These are phyloP conservation scores for Microhierax caerulescens DNA, from an alignment of 2,797 vertebrate genomes.

Conservation along the genomic window DNA sequence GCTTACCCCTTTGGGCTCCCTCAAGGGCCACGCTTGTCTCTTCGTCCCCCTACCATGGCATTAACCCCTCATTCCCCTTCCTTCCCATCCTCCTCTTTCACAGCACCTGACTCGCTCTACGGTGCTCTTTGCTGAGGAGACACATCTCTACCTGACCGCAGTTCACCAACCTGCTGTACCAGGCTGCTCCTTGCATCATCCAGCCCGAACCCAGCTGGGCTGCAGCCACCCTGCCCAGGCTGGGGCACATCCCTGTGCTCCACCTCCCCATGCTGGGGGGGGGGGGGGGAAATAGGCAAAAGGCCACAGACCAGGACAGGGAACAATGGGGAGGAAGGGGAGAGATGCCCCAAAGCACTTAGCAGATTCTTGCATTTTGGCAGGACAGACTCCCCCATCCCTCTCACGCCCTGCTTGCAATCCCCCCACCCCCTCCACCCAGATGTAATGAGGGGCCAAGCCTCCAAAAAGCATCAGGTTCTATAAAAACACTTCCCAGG, in stretches of 20 bases:
- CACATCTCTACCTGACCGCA: rapidly evolving
- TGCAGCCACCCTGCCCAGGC: neutral
- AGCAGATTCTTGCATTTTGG: neutral
- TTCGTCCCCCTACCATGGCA: too few relatives aligned
- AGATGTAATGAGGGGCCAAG: neutral
- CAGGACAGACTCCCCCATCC: neutral
- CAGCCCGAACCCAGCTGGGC: neutral
- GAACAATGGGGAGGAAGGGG: neutral
- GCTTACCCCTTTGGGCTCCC: neutral
- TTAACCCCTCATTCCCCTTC: neutral
- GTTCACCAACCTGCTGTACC: neutral
- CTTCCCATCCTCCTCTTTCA: neutral
- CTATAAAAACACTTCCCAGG: rapidly evolving
- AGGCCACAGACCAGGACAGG: neutral
- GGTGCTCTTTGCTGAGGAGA: rapidly evolving
- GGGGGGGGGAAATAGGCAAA: too few relatives aligned
- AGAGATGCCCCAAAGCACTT: neutral
- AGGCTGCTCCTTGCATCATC: neutral
- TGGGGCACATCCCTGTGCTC: rapidly evolving
- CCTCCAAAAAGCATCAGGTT: neutral
- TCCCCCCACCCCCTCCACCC: neutral
- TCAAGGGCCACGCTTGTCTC: rapidly evolving
- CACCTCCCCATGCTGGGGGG: neutral
- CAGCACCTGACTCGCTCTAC: neutral
- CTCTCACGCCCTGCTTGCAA: neutral